Base-by-base conservation (phyloP, 2,797 vertebrate species). In the Pelochelys cantorii region DNA sequence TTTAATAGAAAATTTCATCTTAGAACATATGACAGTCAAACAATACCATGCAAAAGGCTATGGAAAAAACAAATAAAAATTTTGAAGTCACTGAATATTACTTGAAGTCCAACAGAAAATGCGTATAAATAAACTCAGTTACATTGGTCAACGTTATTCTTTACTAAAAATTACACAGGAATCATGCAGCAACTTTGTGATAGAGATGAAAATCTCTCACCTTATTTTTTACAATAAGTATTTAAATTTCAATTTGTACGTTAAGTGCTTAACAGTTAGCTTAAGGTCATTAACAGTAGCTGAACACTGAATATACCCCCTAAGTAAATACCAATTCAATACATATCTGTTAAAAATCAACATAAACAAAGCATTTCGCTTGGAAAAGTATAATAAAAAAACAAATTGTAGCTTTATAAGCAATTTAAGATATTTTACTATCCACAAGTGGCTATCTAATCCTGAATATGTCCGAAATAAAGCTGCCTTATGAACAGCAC, bases 1-100 rank as follows among this genome's bases (percentile, higher is more conserved):
- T 96, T 87, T 86, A 95, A 93, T 25, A 83, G 31, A 81, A 90
- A 95, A 89, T 74, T 91, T 90, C 84, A 96, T 79, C 68, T 89
- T 48, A 92, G 78, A 48, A 83, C 56, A 27, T 10, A 90, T 5
- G 83, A 31, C 91, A 93, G 85, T 90, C 83, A 78, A 80, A 90
- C 5, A 92, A 57, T 71, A 93, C 81, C 88, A 68, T 18, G 34
- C 12, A 12, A 92, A 4, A 7, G 31, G 85, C 31, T 20, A 80
- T 2, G 1, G 74, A 57, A 90, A 84, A 91, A 86, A 18, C 25
- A 91, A 79, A 91, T 12, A 52, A 3, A 91, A 2, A 2, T 81
- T 62, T 89, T 22, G 8, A 25, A 89, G 14, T 78, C 54, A 0
- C 0, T 31, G 56, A 52, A 52, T 48, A 81, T 89, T 75, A 74